Conservation (phyloP, 2,888 invertebrate genomes). For the Campoplex nolae region DNA sequence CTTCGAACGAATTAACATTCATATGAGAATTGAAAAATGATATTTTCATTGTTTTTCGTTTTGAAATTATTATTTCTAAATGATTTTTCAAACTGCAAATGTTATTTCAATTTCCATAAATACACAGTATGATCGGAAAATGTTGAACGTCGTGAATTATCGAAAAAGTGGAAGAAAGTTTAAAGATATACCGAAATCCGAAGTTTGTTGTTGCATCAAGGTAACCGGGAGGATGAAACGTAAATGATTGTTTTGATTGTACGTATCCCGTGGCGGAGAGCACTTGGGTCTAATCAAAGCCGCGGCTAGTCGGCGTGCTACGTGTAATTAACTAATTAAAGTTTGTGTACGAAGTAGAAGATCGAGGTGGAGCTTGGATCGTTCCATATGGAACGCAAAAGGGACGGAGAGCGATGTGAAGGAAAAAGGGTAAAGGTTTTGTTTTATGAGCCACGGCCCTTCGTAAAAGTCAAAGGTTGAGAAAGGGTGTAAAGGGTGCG, state of each 20-base stretch:
- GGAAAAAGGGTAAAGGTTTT: slow-evolving; percentile 1
- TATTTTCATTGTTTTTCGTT: background rate
- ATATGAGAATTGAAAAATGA: background rate
- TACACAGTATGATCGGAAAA: too few species aligned
- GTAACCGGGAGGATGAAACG: slow-evolving; percentile 1
- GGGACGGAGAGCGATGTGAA: background rate
- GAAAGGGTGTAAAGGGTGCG: slow-evolving; percentile 23
- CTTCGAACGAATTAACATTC: background rate
- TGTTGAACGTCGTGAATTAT: background rate
- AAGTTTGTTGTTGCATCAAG: slow-evolving; percentile 42
- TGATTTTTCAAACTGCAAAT: background rate
- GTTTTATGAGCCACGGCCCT: slow-evolving; percentile 26
- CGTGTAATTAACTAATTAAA: slow-evolving; percentile 77
- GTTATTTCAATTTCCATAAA: background rate
- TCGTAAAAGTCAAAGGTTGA: background rate
- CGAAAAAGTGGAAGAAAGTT: background rate
- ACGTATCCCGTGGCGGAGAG: slow-evolving; percentile 55
- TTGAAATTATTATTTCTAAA: background rate
- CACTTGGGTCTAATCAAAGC: slow-evolving; percentile 63
- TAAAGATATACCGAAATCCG: slow-evolving; percentile 24
- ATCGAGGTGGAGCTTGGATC: slow-evolving; percentile 30
- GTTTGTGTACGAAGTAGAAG: slow-evolving; percentile 70
- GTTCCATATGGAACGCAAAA: background rate
- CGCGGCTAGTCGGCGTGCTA: slow-evolving; percentile 62
- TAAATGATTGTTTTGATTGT: slow-evolving; percentile 62